Evolutionary conservation across 2,888 invertebrate genomes (phyloP).

Genomic region (Synanthedon myopaeformis): DNA sequence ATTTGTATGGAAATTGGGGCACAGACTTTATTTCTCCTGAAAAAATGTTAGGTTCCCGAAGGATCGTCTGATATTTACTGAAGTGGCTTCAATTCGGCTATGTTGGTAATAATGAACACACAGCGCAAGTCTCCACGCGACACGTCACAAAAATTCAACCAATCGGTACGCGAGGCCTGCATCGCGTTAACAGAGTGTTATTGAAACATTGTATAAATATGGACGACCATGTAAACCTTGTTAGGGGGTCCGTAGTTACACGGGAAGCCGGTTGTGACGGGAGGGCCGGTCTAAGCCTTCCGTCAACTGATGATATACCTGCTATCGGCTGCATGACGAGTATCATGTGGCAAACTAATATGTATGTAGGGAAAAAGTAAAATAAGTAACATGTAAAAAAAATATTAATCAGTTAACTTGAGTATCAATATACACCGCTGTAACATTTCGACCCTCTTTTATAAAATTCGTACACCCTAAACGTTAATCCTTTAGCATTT

Average conservation of each 20-base stretch:
- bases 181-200: slow-evolving; percentile 20
- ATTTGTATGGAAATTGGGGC: too few relatives aligned
- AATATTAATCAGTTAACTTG: background rate
- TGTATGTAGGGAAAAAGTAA: background rate
- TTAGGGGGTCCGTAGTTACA: slow-evolving; percentile 44
- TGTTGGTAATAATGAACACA: background rate
- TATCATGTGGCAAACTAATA: slow-evolving; percentile 8
- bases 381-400: too few relatives aligned
- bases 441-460: slow-evolving; percentile 33
- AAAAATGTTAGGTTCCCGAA: too few relatives aligned
- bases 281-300: slow-evolving; percentile 30
- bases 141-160: background rate
- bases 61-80: too few relatives aligned
- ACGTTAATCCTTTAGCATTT: too few relatives aligned
- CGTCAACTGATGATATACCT: slow-evolving; percentile 27
- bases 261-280: slow-evolving; percentile 34
- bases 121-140: background rate
- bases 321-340: slow-evolving; percentile 17
- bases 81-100: background rate
- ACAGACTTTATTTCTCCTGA: too few relatives aligned
- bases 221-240: background rate
- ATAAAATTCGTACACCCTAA: background rate
- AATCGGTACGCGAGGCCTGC: slow-evolving; percentile 5
- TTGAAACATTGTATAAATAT: slow-evolving; percentile 21
- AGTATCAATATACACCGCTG: slow-evolving; percentile 5